phyloP scores from a whole-genome alignment of 2,113 vertebrate genomes.

The Bambusicola thoracicus region DNA sequence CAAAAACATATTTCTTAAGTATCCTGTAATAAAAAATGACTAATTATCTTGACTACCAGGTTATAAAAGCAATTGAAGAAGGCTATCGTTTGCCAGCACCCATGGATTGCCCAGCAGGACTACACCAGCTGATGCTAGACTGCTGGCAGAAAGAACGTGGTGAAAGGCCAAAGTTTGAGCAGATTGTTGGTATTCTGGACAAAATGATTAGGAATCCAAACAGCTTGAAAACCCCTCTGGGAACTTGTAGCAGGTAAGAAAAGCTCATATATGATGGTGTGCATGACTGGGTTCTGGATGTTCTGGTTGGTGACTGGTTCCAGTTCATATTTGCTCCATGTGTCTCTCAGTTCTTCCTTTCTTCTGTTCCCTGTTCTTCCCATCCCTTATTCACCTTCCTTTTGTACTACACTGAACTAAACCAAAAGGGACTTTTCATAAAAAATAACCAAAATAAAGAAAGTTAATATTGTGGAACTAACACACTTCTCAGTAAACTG shows the following conservation, averaged over 20 bases:
- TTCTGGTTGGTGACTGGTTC: slow-evolving; percentile 38
- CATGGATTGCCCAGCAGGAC: slow-evolving; percentile 97
- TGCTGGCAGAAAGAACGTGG: slow-evolving; percentile 98
- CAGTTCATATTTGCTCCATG: slow-evolving; percentile 12
- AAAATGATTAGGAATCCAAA: slow-evolving; percentile 99
- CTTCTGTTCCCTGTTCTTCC: neutral
- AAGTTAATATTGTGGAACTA: neutral
- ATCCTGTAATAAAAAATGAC: slow-evolving; percentile 17
- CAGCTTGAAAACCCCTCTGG: slow-evolving; percentile 95
- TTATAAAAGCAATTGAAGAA: slow-evolving; percentile 99
- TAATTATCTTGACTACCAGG: slow-evolving; percentile 79
- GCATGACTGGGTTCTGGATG: neutral
- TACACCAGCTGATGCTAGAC: slow-evolving; percentile 98
- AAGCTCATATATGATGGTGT: neutral
- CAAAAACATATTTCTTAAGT: slow-evolving; percentile 8
- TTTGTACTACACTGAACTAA: neutral
- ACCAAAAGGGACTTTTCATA: neutral
- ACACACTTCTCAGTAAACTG: slow-evolving; percentile 4
- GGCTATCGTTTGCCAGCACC: slow-evolving; percentile 97
- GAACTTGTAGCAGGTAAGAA: slow-evolving; percentile 94
- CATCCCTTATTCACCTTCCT: neutral
- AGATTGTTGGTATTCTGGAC: slow-evolving; percentile 97
- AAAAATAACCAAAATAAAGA: neutral
- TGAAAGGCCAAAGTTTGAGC: slow-evolving; percentile 98
- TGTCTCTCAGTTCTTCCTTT: slow-evolving; percentile 5